Percentiles rank a stretch among this genome's conserved stretches.
Conservation (phyloP, 37 sponge, comb jelly and placozoan species). For the Geodia barretti region DNA sequence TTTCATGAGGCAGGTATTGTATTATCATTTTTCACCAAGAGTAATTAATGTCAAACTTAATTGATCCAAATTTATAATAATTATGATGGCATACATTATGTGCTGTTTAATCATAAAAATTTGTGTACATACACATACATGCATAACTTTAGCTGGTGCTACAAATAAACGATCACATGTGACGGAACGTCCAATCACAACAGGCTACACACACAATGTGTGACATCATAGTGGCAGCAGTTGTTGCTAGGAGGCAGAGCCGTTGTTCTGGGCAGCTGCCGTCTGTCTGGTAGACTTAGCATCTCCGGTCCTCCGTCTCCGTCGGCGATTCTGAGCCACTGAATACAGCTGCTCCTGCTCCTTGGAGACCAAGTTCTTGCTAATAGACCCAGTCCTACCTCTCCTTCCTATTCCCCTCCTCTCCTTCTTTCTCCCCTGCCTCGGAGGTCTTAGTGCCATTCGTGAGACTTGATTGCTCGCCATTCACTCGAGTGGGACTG, state of each 20-base stretch:
- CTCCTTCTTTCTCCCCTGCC: neutral
- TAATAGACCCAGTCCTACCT: neutral
- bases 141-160: no score
- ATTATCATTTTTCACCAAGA: no score
- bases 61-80: no score
- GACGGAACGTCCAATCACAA: no score
- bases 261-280: neutral
- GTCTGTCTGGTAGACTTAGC: neutral
- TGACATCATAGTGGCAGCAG: conserved; percentile 15
- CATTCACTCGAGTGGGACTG: neutral
- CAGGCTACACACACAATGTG: neutral
- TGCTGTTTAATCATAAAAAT: no score
- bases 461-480: neutral
- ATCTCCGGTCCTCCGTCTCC: conserved; percentile 1
- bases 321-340: neutral
- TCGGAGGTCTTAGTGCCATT: neutral
- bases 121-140: no score
- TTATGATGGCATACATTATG: no score
- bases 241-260: conserved; percentile 11
- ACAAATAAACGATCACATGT: no score
- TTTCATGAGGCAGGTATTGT: no score
- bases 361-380: neutral
- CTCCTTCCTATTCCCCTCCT: neutral
- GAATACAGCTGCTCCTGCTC: conserved; percentile 2
- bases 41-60: no score